phyloP scores from a whole-genome alignment of 2,888 invertebrate genomes.

The Volucella inanis region DNA sequence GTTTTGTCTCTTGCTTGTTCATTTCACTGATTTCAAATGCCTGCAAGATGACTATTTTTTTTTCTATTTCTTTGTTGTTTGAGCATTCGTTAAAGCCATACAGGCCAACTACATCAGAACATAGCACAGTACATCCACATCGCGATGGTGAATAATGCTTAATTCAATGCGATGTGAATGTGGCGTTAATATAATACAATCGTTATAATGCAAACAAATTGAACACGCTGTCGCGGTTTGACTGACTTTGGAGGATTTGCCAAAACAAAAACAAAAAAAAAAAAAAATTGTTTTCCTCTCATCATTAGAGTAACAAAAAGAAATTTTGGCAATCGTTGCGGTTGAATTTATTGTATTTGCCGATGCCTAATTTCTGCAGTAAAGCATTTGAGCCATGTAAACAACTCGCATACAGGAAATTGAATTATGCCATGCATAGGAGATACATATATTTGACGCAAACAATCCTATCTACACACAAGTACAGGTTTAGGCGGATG shows the following conservation, averaged over 20 bases:
- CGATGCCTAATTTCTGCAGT: conserved; percentile 32
- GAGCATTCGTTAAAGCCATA: conserved; percentile 22
- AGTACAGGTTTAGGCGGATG: too few species aligned
- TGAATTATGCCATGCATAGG: conserved; percentile 22
- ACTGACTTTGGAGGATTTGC: conserved; percentile 66
- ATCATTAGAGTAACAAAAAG: conserved; percentile 46
- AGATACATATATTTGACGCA: too few species aligned
- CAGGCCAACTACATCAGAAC: conserved; percentile 1
- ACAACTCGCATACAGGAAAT: conserved; percentile 41
- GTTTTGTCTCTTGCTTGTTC: conserved; percentile 66
- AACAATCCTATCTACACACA: too few species aligned
- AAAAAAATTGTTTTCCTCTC: neutral
- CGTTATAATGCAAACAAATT: conserved; percentile 25
- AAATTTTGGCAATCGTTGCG: conserved; percentile 54
- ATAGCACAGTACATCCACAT: too few species aligned
- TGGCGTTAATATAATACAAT: conserved; percentile 34
- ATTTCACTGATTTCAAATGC: conserved; percentile 68
- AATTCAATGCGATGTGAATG: conserved; percentile 56
- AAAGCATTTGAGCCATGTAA: conserved; percentile 18
- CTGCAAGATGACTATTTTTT: conserved; percentile 35
- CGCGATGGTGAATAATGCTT: conserved; percentile 39
- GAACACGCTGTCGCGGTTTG: conserved; percentile 44
- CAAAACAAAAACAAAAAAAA: conserved; percentile 41
- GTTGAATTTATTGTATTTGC: conserved; percentile 34
- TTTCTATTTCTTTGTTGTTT: conserved; percentile 33